Percentiles rank a stretch among this genome's conserved stretches.
Conservation (phyloP, 2,888 invertebrate species). For the Scaptomyza flava region DNA sequence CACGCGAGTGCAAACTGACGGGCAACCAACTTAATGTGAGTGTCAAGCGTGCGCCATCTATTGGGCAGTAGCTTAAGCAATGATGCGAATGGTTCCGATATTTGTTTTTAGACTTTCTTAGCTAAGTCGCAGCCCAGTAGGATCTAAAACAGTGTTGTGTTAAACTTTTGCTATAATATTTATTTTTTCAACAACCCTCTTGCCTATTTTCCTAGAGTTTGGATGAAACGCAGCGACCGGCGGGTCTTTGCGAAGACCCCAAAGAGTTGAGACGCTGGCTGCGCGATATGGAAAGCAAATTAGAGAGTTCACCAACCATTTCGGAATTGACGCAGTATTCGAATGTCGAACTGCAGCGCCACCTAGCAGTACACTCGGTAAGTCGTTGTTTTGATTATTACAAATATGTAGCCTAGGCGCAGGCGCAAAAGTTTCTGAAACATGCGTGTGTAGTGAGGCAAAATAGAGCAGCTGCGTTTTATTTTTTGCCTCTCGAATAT, state of each 20-base stretch:
- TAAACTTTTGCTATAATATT: no score
- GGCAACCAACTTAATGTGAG: conserved; percentile 56
- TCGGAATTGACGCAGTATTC: conserved; percentile 89
- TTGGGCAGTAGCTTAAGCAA: neutral
- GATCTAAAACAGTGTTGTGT: neutral
- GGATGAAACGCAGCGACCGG: conserved; percentile 78
- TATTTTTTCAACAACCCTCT: no score
- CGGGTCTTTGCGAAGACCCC: conserved; percentile 82
- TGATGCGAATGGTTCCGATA: conserved; percentile 1
- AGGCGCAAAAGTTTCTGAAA: conserved; percentile 37
- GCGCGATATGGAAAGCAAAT: conserved; percentile 92
- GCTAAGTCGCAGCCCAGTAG: neutral
- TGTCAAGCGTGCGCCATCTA: conserved; percentile 21
- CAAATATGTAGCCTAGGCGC: conserved; percentile 4
- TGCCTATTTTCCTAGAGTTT: conserved; percentile 63
- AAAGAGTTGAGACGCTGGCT: conserved; percentile 92
- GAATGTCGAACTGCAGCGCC: conserved; percentile 90
- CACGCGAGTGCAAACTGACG: conserved; percentile 48
- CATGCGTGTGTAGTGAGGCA: conserved; percentile 18
- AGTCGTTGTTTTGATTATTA: conserved; percentile 80
- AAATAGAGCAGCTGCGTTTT: neutral
- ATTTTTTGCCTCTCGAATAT: neutral
- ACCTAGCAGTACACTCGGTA: conserved; percentile 93
- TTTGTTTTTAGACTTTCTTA: neutral
- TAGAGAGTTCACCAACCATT: conserved; percentile 89